phyloP scores from a whole-genome alignment of 2,888 invertebrate genomes.

The Cepaea hortensis region DNA sequence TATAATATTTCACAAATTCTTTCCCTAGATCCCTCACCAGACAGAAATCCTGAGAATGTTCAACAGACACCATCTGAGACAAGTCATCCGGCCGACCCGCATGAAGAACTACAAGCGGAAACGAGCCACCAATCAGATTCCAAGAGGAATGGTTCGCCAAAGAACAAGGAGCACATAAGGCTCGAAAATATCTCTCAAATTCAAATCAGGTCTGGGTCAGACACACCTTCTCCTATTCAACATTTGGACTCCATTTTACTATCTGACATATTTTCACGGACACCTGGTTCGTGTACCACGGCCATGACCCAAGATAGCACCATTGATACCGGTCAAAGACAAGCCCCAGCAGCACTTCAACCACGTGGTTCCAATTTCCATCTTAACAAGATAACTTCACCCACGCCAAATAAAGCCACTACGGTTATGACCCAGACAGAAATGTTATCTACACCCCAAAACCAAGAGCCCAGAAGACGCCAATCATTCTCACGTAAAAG shows the following conservation, averaged over 20 bases:
- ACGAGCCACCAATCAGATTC: too few species aligned
- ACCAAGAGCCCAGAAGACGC: background rate
- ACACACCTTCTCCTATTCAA: background rate
- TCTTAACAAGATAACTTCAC: too few species aligned
- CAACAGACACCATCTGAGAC: background rate
- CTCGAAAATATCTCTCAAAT: background rate
- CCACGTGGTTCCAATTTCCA: background rate
- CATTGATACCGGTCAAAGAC: background rate
- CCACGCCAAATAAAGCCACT: too few species aligned
- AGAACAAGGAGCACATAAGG: background rate
- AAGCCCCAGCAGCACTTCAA: background rate
- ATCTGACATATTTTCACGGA: background rate
- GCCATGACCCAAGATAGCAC: too few species aligned
- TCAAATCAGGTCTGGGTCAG: background rate
- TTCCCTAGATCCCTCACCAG: background rate
- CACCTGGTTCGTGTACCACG: too few species aligned
- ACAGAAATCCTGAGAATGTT: too few species aligned
- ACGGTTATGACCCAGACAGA: too few species aligned
- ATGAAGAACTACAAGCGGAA: too few species aligned
- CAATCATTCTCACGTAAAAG: background rate
- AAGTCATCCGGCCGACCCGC: background rate
- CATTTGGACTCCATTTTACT: background rate
- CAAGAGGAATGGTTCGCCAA: background rate
- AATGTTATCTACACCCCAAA: background rate
- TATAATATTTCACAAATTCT: background rate